A percentile compares a stretch with the other conserved stretches of the same genome.
These are phyloP conservation scores for Ormyrus thymus DNA, from an alignment of 2,888 invertebrate genomes.

Conservation along the genomic window DNA sequence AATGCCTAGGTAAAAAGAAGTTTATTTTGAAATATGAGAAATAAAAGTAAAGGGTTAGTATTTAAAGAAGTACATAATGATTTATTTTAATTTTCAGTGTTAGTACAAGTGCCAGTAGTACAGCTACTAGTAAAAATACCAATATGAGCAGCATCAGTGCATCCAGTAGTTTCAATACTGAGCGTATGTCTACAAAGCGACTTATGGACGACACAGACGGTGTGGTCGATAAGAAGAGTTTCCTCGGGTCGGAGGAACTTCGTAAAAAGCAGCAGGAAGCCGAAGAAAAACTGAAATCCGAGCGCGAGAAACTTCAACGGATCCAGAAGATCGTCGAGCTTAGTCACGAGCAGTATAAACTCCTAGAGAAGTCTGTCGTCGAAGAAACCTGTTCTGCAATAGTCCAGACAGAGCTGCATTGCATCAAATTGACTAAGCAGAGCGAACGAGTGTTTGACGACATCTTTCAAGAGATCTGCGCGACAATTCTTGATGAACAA, in stretches of 20 bases:
- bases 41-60: no score
- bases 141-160: not conserved
- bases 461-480: slow-evolving; percentile 65
- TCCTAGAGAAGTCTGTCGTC: slow-evolving; percentile 55
- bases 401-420: slow-evolving; percentile 62
- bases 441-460: slow-evolving; percentile 61
- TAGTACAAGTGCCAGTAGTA: no score
- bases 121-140: no score
- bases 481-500: slow-evolving; percentile 71
- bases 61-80: no score
- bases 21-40: no score
- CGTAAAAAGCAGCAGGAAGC: slow-evolving; percentile 4
- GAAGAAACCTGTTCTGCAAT: slow-evolving; percentile 62
- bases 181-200: slow-evolving; percentile 34
- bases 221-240: slow-evolving; percentile 23
- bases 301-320: slow-evolving; percentile 24
- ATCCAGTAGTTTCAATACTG: not conserved
- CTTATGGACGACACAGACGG: slow-evolving; percentile 22
- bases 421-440: slow-evolving; percentile 60
- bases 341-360: slow-evolving; percentile 22
- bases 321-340: slow-evolving; percentile 8
- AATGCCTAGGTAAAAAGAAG: no score
- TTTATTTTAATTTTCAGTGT: no score
- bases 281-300: slow-evolving; percentile 17
- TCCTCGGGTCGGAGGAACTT: slow-evolving; percentile 4